These are phyloP conservation scores for Rhagoletis zephyria DNA, from an alignment of 1,140 invertebrate species.

Conservation along the genomic window DNA sequence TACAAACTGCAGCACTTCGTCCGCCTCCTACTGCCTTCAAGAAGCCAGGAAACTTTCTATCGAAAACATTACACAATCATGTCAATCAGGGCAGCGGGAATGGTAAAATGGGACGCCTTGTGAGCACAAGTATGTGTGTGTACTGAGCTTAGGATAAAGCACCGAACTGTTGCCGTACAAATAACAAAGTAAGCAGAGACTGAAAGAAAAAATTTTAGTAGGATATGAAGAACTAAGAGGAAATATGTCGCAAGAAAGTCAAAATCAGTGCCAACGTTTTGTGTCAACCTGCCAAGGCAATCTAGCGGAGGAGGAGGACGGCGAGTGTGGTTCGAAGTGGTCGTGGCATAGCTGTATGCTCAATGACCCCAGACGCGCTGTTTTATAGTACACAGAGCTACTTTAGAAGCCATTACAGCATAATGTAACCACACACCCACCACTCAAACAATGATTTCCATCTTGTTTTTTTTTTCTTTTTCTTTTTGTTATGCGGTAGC, in stretches of 20 bases:
- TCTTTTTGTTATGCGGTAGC: not conserved
- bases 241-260: not conserved
- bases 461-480: too few species aligned
- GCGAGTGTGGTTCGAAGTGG: not conserved
- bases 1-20: not conserved
- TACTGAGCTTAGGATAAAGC: not conserved
- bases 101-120: not conserved
- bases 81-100: not conserved
- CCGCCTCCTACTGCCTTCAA: not conserved
- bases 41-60: not conserved
- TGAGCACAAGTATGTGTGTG: not conserved
- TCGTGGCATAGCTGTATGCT: not conserved
- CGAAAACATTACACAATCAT: slow-evolving; percentile 16
- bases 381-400: not conserved
- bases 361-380: not conserved
- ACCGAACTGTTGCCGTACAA: not conserved
- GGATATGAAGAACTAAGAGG: not conserved
- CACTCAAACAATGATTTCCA: not conserved
- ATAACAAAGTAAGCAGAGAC: not conserved
- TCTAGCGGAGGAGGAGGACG: not conserved
- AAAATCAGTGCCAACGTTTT: not conserved
- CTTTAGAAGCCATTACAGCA: not conserved
- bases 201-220: not conserved
- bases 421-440: not conserved
- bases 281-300: not conserved